Percentiles rank a stretch among this genome's conserved stretches.
Conservation (phyloP, 2,797 vertebrate genomes). For the Tenualosa thibaudeaui region DNA sequence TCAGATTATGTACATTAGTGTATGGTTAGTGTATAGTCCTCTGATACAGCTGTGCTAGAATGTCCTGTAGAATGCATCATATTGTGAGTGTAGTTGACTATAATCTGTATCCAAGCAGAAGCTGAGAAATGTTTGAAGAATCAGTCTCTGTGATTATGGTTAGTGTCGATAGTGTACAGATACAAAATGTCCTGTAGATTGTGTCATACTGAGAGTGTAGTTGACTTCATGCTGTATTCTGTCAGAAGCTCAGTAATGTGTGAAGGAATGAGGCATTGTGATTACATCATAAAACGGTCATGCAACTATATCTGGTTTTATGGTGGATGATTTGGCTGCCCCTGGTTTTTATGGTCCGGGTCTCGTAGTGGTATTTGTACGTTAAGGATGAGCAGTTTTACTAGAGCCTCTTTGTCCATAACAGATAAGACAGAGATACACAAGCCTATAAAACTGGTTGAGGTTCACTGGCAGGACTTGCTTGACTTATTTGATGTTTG, state of each 20-base stretch:
- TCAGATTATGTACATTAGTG: background rate
- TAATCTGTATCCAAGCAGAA: too few species aligned
- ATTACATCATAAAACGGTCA: conserved; percentile 4
- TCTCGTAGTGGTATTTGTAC: conserved; percentile 7
- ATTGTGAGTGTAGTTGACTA: too few species aligned
- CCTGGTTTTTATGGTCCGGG: conserved; percentile 19
- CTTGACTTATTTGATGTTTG: conserved; percentile 18
- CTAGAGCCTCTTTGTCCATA: background rate
- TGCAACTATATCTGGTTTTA: conserved; percentile 17
- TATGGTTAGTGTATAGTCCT: background rate
- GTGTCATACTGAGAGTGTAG: background rate
- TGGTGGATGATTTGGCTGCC: conserved; percentile 7
- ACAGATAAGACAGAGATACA: conserved; percentile 14
- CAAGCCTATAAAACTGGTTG: conserved; percentile 15
- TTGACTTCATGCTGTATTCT: background rate
- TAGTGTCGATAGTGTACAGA: background rate
- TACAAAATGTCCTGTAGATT: background rate
- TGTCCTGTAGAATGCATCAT: too few species aligned
- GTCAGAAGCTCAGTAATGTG: background rate
- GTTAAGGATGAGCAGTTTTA: conserved; percentile 9
- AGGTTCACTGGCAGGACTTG: conserved; percentile 20
- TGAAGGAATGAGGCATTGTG: background rate
- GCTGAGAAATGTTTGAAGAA: too few species aligned
- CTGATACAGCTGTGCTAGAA: background rate
- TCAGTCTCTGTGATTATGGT: background rate